Evolutionary conservation across 1,140 invertebrate species (phyloP).

Genomic region (Drosophila arawakana): DNA sequence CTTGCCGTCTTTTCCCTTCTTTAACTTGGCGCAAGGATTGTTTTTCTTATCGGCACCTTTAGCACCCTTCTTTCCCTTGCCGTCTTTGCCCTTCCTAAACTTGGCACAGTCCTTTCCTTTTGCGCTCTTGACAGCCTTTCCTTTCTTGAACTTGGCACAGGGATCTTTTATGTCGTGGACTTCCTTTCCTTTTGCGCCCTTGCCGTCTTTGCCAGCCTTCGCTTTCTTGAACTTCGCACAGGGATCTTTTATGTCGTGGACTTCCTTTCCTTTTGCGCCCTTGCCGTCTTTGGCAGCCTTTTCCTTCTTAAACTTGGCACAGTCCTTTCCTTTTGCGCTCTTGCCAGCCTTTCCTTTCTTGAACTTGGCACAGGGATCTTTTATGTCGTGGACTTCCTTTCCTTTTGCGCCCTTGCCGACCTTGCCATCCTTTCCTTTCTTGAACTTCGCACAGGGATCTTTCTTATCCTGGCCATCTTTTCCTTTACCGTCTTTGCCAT

Average conservation of each 20-base stretch:
- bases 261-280: not conserved
- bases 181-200: not conserved
- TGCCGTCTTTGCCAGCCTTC: constrained; percentile 24
- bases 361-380: constrained; percentile 36
- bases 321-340: constrained; percentile 38
- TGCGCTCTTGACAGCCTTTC: constrained; percentile 8
- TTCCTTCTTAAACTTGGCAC: constrained; percentile 43
- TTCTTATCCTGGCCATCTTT: constrained; percentile 17
- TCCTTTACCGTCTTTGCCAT: not conserved
- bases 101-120: constrained; percentile 42
- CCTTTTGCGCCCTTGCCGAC: constrained; percentile 13
- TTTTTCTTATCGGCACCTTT: constrained; percentile 23
- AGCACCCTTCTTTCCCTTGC: constrained; percentile 25
- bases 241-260: constrained; percentile 27
- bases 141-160: constrained; percentile 43
- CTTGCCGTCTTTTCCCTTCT: constrained; percentile 22
- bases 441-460: constrained; percentile 31
- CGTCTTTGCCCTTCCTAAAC: constrained; percentile 19
- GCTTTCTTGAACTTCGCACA: constrained; percentile 50
- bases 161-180: constrained; percentile 39
- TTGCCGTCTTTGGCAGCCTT: constrained; percentile 13
- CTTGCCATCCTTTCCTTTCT: constrained; percentile 10
- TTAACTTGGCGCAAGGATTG: constrained; percentile 46
- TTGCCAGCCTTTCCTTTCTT: constrained; percentile 44
- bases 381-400: not conserved